Evolutionary conservation across 2,113 vertebrate species (phyloP), one percentile per base, ranked within the genome.

Genomic region (Oxyura jamaicensis): DNA sequence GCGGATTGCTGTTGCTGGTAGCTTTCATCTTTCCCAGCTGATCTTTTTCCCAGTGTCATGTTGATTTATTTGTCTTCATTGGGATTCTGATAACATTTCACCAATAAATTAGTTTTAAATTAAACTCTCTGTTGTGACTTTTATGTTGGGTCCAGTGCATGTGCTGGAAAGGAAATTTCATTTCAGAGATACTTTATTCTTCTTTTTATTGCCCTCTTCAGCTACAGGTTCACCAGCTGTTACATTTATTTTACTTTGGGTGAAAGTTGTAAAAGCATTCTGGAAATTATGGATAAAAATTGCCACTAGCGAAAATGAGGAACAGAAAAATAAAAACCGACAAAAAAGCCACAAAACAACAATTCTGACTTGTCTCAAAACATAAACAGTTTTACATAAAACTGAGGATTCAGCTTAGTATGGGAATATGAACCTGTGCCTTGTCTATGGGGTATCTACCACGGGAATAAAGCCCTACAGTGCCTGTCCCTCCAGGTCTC

Each of bases 101-200:
- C 91, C 75, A 94, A 96, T 94, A 96, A 94, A 96, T 94, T 88
- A 91, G 31, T 91, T 96, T 79, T 91, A 93, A 95, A 94, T 96
- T 86, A 95, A 95, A 93, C 86, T 79, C 84, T 92, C 72, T 44
- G 28, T 74, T 86, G 7, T 50, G 28, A 29, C 76, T 96, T 96
- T 94, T 83, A 92, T 95, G 87, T 88, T 82, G 46, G 59, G 46
- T 56, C 25, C 62, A 91, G 25, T 5, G 39, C 23, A 83, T 77
- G 50, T 48, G 76, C 74, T 95, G 84, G 90, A 92, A 94, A 93
- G 88, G 93, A 96, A 93, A 88, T 71, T 90, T 96, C 87, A 91
- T 91, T 95, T 96, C 88, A 87, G 73, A 95, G 63, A 88, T 93
- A 84, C 74, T 95, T 95, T 92, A 91, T 94, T 78, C 65, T 91